Percentiles rank a stretch among this genome's conserved stretches.
phyloP scores from a whole-genome alignment of 1,140 invertebrate genomes.

The Panagrolaimus sp. region DNA sequence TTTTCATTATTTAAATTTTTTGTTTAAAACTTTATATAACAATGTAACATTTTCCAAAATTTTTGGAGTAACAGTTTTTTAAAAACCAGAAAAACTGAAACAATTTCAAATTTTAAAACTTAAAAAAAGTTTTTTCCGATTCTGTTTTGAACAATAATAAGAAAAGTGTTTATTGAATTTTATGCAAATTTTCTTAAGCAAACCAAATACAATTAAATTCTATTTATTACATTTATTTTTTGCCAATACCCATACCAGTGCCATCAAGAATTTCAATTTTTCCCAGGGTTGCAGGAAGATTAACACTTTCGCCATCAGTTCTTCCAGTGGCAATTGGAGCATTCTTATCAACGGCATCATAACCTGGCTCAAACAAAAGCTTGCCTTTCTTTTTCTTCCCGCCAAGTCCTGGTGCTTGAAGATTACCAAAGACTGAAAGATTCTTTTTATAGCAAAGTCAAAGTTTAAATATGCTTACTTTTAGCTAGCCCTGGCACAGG shows the following conservation, averaged over 20 bases:
- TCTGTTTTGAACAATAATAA: too few relatives aligned
- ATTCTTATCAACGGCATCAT: conserved; percentile 41
- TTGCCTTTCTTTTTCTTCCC: neutral
- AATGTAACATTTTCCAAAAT: too few relatives aligned
- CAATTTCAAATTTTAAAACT: too few relatives aligned
- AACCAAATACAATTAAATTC: too few relatives aligned
- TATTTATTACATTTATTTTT: conserved; percentile 15
- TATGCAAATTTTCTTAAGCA: too few relatives aligned
- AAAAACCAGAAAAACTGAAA: too few relatives aligned
- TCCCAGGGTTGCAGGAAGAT: conserved; percentile 34
- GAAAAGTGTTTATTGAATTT: too few relatives aligned
- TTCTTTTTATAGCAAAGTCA: neutral
- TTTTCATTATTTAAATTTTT: too few relatives aligned
- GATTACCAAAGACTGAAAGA: conserved; percentile 27
- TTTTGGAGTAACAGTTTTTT: too few relatives aligned
- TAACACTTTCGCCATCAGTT: conserved; percentile 37
- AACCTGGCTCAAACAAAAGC: conserved; percentile 35
- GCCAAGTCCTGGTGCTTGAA: conserved; percentile 22
- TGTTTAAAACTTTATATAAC: too few relatives aligned
- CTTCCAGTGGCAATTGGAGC: conserved; percentile 39
- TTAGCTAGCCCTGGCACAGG: conserved; percentile 38
- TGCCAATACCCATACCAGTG: conserved; percentile 43
- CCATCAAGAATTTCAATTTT: conserved; percentile 34
- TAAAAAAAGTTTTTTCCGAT: too few relatives aligned
- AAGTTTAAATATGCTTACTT: conserved; percentile 16